Conservation (phyloP, 2,797 vertebrate genomes). For the Philypnodon macrostomus region DNA sequence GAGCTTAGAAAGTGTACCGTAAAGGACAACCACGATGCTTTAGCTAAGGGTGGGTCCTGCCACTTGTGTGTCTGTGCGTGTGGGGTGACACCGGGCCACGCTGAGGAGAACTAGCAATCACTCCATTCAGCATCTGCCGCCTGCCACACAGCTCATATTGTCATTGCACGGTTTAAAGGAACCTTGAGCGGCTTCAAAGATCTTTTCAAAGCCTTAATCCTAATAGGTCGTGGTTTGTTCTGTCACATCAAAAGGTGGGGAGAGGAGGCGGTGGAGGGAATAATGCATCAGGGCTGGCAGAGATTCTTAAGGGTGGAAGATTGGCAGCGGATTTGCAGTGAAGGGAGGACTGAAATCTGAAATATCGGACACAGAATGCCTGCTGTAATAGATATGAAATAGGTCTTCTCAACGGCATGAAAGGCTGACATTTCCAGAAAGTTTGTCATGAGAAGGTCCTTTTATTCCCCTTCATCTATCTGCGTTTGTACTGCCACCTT, state of each 20-base stretch:
- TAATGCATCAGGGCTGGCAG: conserved; percentile 78
- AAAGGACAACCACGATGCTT: conserved; percentile 51
- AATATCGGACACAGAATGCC: conserved; percentile 84
- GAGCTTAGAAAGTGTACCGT: conserved; percentile 47
- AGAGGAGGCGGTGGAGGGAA: conserved; percentile 74
- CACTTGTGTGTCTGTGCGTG: conserved; percentile 24
- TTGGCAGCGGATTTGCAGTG: conserved; percentile 86
- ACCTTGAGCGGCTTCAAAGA: conserved; percentile 87
- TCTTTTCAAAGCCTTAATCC: conserved; percentile 88
- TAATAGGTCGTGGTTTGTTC: conserved; percentile 88
- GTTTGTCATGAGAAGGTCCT: conserved; percentile 83
- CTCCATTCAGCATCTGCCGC: conserved; percentile 79
- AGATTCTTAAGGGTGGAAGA: conserved; percentile 84
- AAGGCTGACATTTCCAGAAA: conserved; percentile 86
- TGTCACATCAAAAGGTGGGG: conserved; percentile 83
- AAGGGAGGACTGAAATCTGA: conserved; percentile 80
- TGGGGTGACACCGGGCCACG: conserved; percentile 73
- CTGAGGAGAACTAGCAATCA: conserved; percentile 79
- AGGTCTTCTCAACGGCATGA: conserved; percentile 84
- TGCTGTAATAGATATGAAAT: conserved; percentile 88
- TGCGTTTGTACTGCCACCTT: conserved; percentile 80
- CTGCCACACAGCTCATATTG: conserved; percentile 84
- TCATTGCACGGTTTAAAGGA: conserved; percentile 84
- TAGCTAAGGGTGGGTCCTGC: conserved; percentile 38
- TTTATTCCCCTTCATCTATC: conserved; percentile 82